A percentile compares a stretch with the other conserved stretches of the same genome.
These are phyloP conservation scores for Hyperoplus lanceolatus DNA, from an alignment of 2,797 vertebrate species.

Conservation along the genomic window DNA sequence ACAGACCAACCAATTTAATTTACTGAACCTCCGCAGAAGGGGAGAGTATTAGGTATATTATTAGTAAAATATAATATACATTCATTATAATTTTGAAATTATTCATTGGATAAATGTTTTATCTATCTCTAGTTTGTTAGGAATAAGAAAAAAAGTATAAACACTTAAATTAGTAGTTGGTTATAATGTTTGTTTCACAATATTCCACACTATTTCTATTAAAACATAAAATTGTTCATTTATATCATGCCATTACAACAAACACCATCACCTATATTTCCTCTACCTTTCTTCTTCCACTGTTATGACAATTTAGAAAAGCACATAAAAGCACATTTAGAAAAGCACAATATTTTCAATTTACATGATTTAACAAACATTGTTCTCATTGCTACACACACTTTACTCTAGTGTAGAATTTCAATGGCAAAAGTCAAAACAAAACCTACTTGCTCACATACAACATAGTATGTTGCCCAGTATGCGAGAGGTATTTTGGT, in stretches of 20 bases:
- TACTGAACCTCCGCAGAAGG: background rate
- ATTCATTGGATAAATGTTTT: background rate
- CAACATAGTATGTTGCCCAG: slow-evolving; percentile 4
- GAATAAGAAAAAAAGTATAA: background rate
- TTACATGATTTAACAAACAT: background rate
- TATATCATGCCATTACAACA: background rate
- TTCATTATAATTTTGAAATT: background rate
- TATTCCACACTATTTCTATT: background rate
- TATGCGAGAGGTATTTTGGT: slow-evolving; percentile 39
- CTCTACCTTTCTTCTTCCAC: no score
- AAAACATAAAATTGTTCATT: background rate
- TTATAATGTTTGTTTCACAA: background rate
- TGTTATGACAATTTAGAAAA: background rate
- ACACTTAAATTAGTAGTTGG: background rate
- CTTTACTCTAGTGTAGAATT: slow-evolving; percentile 4
- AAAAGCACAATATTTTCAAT: background rate
- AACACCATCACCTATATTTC: background rate
- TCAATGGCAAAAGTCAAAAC: background rate
- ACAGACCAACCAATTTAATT: slow-evolving; percentile 2
- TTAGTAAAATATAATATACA: background rate
- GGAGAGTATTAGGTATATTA: background rate
- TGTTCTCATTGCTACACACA: slow-evolving; percentile 1
- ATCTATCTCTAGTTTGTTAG: background rate
- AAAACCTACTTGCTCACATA: background rate
- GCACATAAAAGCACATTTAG: background rate